Evolutionary conservation across 1,140 invertebrate genomes (phyloP), one percentile per base, ranked within the genome.

Genomic region (Heliothis subflexa): DNA sequence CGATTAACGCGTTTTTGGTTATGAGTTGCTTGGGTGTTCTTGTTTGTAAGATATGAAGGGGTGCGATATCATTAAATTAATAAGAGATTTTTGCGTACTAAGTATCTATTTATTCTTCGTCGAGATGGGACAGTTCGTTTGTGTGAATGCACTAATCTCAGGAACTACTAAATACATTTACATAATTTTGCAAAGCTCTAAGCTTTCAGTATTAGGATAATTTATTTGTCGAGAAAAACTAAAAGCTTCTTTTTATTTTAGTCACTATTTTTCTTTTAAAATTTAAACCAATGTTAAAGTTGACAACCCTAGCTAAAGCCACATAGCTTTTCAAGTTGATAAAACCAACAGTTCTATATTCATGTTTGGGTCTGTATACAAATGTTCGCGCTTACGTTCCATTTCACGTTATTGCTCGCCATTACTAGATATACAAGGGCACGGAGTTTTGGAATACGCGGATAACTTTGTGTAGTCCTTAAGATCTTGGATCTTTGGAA

Each of bases 1-100:
- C 10, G 70, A 59, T 59, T 40, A 57, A 59, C 71, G 54, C 33
- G 33, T 7, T 10, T 71, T 52, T 54, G 16, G 18, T 47, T 49
- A 33, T 71, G 54, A 54, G 13, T 66, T 21, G 18, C 16, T 66
- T 66, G 45, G 3, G 33, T 7, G 40, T 4, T 25, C 16, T 5
- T n/a, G 18, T 45, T 49, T 21, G 10, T 13, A 14, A 59, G 12
- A 59, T 28, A 12, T 16, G 4, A 45, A 62, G 14, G n/a, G 28
- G 28, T 61, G 5, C 33, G 25, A 61, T 7, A 61, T 33, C 14
- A 11, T 14, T 1, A 21, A 61, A 33, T 11, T 3, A 33, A 61
- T 14, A 61, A 33, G 33, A 33, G 28, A 4, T 28, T 28, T 2
- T 28, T 28, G 4, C 28, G n/a, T n/a, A n/a, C n/a, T n/a, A n/a